These are phyloP conservation scores for Drosophila emarginata DNA, from an alignment of 2,888 invertebrate species.

Conservation along the genomic window DNA sequence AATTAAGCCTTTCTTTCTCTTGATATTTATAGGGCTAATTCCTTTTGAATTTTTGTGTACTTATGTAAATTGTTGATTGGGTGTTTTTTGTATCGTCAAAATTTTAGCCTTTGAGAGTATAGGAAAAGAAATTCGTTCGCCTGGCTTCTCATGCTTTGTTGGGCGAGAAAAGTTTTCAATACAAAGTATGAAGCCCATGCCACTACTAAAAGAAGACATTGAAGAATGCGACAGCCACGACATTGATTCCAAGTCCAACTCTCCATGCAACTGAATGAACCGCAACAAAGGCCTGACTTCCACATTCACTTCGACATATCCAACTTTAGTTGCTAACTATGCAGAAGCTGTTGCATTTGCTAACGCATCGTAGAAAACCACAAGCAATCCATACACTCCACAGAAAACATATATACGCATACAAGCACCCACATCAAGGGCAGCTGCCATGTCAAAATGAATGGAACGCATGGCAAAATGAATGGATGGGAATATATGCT, in stretches of 20 bases:
- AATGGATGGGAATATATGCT: conserved; percentile 52
- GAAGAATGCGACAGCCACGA: conserved; percentile 60
- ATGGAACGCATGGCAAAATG: conserved; percentile 56
- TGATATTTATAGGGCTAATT: no score
- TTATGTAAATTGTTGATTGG: conserved; percentile 20
- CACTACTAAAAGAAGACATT: conserved; percentile 53
- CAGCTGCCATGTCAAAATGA: conserved; percentile 67
- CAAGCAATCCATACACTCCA: conserved; percentile 43
- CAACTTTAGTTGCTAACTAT: conserved; percentile 20
- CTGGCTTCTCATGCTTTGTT: conserved; percentile 37
- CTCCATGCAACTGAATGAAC: conserved; percentile 56
- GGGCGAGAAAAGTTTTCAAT: conserved; percentile 64
- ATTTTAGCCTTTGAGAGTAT: conserved; percentile 18
- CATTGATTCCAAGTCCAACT: conserved; percentile 20
- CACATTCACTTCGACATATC: conserved; percentile 11
- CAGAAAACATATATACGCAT: not conserved
- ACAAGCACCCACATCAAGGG: conserved; percentile 22
- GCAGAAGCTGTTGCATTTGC: conserved; percentile 66
- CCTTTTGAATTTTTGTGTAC: no score
- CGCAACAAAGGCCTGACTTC: conserved; percentile 61
- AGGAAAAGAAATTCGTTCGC: conserved; percentile 30
- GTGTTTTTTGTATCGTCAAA: conserved; percentile 20
- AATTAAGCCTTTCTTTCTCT: no score
- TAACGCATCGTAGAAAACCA: conserved; percentile 32
- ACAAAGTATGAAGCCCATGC: conserved; percentile 68